Base-by-base conservation (phyloP, 1,140 invertebrate species). In the Psilanteris sp. region DNA sequence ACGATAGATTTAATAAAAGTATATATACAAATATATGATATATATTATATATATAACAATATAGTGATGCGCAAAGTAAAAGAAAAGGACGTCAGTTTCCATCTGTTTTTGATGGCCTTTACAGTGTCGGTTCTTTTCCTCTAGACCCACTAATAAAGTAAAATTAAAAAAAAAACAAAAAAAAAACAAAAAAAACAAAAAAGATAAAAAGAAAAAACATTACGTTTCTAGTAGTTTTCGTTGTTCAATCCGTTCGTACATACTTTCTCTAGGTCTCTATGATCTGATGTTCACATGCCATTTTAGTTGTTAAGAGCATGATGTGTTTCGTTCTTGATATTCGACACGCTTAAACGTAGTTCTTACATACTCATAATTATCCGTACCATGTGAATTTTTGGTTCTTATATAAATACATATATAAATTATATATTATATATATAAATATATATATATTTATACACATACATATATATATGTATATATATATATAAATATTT, bases 211-310 rank as follows among this genome's bases (percentile, higher is more conserved):
- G 24, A 37, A 34, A 29, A 32, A 6, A 1, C 34, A 44, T 44
- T 41, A 41, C 36, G 46, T 64, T 54, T 76, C 36, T 59, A 62
- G 48, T 29, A 66, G 66, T 77, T 71, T 77, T 11, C 43, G 44
- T 68, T 68, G 44, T 61, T 39, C 67, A 77, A 57, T 55, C 43
- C 36, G 66, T 76, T 70, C 52, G 48, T 46, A 48, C 22, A 55
- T 75, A 62, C 15, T 68, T 68, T 31, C 62, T 43, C 22, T 68
- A 50, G 52, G 44, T 67, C 48, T 68, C 11, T 66, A 61, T 62
- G 59, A 76, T 71, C 57, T 77, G 72, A 77, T 59, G 37, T 64
- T 66, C 77, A 81, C 80, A 80, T 80, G 80, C 80, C 80, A 81
- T 81, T 71, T 78, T 80, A 79, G 76, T 67, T 43, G 44, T 57